A percentile compares a stretch with the other conserved stretches of the same genome.
phyloP scores from a whole-genome alignment of 2,797 vertebrate species.

The Lemur catta region DNA sequence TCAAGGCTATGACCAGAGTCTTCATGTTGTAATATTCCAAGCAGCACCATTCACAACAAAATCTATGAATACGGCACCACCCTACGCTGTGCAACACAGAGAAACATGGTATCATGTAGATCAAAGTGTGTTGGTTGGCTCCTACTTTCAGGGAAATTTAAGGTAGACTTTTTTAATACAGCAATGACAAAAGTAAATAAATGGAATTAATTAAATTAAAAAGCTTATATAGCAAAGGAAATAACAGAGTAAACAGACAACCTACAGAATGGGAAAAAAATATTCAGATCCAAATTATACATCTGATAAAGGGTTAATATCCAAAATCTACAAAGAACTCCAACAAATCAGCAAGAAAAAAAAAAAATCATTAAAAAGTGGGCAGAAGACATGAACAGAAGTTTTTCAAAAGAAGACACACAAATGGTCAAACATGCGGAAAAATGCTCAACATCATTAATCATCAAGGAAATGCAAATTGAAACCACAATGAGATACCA shows the following conservation, averaged over 20 bases:
- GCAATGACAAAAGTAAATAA: background rate
- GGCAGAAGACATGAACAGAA: background rate
- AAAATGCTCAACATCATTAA: background rate
- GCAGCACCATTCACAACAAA: background rate
- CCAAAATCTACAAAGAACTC: background rate
- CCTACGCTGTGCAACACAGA: background rate
- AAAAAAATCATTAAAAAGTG: background rate
- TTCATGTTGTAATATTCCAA: background rate
- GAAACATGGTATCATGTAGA: background rate
- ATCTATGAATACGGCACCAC: background rate
- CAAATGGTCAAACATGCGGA: background rate
- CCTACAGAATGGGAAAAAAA: background rate
- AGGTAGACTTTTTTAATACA: background rate
- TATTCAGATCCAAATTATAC: background rate
- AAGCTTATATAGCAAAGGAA: background rate
- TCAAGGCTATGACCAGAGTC: background rate
- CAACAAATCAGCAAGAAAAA: background rate
- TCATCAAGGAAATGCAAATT: background rate
- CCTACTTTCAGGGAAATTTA: background rate
- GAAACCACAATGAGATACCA: too few relatives aligned
- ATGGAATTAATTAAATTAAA: background rate
- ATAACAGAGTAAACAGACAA: background rate
- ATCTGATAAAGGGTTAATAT: background rate
- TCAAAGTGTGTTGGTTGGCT: background rate
- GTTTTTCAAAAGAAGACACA: background rate